phyloP scores from a whole-genome alignment of 1,140 invertebrate species.

The Apis dorsata region DNA sequence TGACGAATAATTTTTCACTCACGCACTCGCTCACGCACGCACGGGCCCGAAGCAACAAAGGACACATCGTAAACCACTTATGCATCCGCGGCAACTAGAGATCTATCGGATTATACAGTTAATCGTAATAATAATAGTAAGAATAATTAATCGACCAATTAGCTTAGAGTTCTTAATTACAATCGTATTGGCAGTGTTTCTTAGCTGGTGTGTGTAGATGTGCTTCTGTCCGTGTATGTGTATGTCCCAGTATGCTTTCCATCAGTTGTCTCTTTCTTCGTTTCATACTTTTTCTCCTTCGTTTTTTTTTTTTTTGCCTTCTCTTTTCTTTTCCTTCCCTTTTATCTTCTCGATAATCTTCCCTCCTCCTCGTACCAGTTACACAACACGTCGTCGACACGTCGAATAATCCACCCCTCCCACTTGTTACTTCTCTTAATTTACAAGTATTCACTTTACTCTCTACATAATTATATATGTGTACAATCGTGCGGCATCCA shows the following conservation, averaged over 20 bases:
- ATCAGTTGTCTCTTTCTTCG: not conserved
- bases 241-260: constrained; percentile 6
- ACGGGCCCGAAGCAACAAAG: constrained; percentile 3
- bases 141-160: constrained; percentile 66
- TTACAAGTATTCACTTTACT: constrained; percentile 47
- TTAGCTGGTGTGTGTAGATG: constrained; percentile 76
- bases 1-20: too few species aligned
- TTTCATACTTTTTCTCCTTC: not conserved
- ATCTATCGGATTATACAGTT: constrained; percentile 64
- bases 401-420: not conserved
- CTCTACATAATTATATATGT: constrained; percentile 51
- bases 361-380: not conserved
- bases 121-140: constrained; percentile 64
- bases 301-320: not conserved
- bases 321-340: not conserved
- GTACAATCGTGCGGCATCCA: constrained; percentile 46
- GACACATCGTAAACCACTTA: not conserved
- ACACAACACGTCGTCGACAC: constrained; percentile 50
- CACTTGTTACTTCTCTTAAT: constrained; percentile 25
- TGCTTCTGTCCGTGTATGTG: constrained; percentile 55
- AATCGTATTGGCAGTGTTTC: constrained; percentile 78
- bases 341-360: too few species aligned
- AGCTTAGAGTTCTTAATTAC: constrained; percentile 74
- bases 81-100: constrained; percentile 56
- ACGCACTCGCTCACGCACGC: not conserved